Base-by-base conservation (phyloP, 2,113 vertebrate species). In the Cygnus atratus region DNA sequence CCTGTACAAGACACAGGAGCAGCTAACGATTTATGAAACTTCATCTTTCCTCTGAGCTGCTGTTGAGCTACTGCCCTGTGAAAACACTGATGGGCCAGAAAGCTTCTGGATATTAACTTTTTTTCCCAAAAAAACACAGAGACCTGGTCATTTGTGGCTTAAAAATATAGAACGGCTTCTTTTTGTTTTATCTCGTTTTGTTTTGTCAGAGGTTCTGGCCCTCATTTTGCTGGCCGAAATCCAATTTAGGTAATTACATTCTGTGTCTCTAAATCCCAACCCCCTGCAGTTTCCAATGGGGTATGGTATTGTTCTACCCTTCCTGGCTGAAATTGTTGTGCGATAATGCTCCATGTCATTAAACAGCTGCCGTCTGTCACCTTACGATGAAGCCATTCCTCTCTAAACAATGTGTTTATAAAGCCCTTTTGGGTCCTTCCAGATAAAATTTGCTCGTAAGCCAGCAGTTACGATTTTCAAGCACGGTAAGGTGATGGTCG, bases 291-390 rank as follows among this genome's bases (percentile, higher is more conserved):
- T 87, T 96, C 88, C 95, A 91, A 50, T 93, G 46, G 96, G 78
- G 84, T 92, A 85, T 8, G 12, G 92, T 79, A 93, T 92, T 95
- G 93, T 94, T 93, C 91, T 91, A 62, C 81, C 81, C 93, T 89
- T 94, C 84, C 95, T 95, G 93, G 88, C 92, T 95, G 84, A 79
- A 85, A 85, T 31, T 82, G 86, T 95, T 91, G 88, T 82, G 90
- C 0, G n/a, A 90, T 93, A 96, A 94, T 94, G 90, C 93, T 96
- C 95, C 86, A n/a, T 96, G 94, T 96, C 95, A 91, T 96, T 96
- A 96, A 95, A 95, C 96, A 94, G 92, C 93, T 94, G 93, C 91
- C 43, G 91, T 95, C 94, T 96, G 95, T 96, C 96, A 94, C 96
- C 92, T 95, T 82, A 85, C 3, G 6, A 96, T 95, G 95, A 96